Conservation (phyloP, 2,113 vertebrate genomes). For the Solea senegalensis region DNA sequence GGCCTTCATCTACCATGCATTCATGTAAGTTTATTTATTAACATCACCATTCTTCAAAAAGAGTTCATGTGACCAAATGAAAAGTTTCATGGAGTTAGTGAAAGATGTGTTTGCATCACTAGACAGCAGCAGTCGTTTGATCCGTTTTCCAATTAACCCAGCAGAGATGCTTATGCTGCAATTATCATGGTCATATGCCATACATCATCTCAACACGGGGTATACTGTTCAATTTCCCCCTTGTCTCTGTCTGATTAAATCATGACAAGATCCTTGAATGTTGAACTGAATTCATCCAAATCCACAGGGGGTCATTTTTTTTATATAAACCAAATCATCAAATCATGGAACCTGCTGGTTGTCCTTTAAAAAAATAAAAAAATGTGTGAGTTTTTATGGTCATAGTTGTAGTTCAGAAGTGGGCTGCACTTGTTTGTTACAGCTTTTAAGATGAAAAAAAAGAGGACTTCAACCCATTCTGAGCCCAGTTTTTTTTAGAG, state of each 20-base stretch:
- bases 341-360: slow-evolving; percentile 19
- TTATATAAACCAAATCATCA: slow-evolving; percentile 2
- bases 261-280: slow-evolving; percentile 15
- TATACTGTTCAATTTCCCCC: slow-evolving; percentile 46
- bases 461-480: not conserved
- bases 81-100: not conserved
- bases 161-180: slow-evolving; percentile 49
- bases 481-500: not conserved
- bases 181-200: slow-evolving; percentile 26
- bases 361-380: not conserved
- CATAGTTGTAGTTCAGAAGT: not conserved
- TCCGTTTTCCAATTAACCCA: slow-evolving; percentile 57
- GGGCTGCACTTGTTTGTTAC: not conserved
- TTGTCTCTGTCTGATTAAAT: slow-evolving; percentile 47
- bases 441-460: slow-evolving; percentile 17
- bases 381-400: not conserved
- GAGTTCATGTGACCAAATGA: not conserved
- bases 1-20: slow-evolving; percentile 93
- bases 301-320: slow-evolving; percentile 16
- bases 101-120: slow-evolving; percentile 7
- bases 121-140: slow-evolving; percentile 22
- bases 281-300: slow-evolving; percentile 38
- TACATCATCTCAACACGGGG: slow-evolving; percentile 64
- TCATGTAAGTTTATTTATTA: slow-evolving; percentile 87
- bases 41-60: not conserved